phyloP scores from a whole-genome alignment of 2,113 vertebrate genomes.

The Oreotrochilus melanogaster region DNA sequence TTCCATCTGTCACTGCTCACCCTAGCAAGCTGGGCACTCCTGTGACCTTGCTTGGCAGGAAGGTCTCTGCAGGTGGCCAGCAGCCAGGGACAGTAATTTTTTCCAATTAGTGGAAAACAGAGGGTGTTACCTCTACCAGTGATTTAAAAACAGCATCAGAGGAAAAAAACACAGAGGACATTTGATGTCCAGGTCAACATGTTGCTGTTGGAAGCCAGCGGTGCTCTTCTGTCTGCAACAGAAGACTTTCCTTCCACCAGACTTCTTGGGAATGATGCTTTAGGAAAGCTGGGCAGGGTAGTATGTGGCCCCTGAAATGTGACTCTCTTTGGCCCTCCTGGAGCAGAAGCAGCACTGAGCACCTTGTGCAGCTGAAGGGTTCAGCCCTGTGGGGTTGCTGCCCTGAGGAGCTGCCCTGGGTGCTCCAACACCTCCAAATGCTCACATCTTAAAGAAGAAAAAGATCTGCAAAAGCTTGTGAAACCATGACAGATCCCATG shows the following conservation, averaged over 20 bases:
- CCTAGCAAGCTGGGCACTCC: neutral
- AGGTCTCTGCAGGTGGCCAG: neutral
- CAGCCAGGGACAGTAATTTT: constrained; percentile 5
- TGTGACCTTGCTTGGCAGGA: neutral
- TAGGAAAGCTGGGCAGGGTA: neutral
- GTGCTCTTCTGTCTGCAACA: neutral
- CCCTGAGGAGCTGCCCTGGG: neutral
- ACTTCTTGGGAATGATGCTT: neutral
- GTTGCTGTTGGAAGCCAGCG: neutral
- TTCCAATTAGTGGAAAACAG: constrained; percentile 24
- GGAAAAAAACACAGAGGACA: neutral
- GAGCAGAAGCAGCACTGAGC: neutral
- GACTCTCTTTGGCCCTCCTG: neutral
- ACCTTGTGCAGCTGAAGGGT: neutral
- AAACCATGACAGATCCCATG: neutral
- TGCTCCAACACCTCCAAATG: neutral
- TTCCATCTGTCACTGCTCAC: neutral
- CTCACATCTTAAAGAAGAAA: neutral
- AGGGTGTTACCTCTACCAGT: neutral
- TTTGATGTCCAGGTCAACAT: neutral
- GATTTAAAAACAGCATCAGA: neutral
- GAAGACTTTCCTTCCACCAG: neutral
- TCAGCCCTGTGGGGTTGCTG: neutral
- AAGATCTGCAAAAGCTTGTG: neutral
- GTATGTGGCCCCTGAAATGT: fast-evolving